Base-by-base conservation (phyloP, 2,113 vertebrate species). In the Junco hyemalis region DNA sequence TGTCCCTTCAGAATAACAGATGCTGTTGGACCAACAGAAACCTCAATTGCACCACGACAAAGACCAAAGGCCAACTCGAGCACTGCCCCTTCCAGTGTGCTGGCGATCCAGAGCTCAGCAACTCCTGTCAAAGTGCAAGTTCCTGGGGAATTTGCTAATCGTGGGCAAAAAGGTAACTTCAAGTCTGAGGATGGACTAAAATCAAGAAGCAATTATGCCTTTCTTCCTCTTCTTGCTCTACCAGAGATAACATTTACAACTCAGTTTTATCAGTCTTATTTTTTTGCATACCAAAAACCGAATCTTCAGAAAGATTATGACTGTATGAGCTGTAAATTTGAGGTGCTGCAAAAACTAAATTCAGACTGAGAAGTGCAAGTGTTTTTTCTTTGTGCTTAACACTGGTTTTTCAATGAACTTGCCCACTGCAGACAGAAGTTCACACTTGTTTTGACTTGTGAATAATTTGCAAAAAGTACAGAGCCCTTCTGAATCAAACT, bases 1-100 rank as follows among this genome's bases (percentile, higher is more conserved):
- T 97, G 18, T 16, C 31, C 0, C 97, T 98, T 47, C 96, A 99
- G 99, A 97, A 99, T 99, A 97, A 99, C 98, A 20, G 99, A 99
- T 90, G 97, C 98, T 18, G 98, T 99, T 94, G 99, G 99, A 60
- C 99, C 99, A 87, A 99, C 99, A 33, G 99, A 99, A 97, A 99
- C 99, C 68, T 99, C 99, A n/a, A 99, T 99, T 86, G 99, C 98
- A 83, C 99, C 99, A 12, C 97, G 99, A 82, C 99, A 99, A 97
- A 98, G 99, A 97, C 99, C 99, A 89, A 99, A 99, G 97, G 99
- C 99, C 87, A 98, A 95, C 82, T 96, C 97, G 3, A 86, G 95
- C 90, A 80, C 97, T 36, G 96, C 98, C n/a, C 96, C 98, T 95
- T 97, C 98, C 22, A 97, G 97, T 36, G 98, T 99, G 66, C 97